These are phyloP conservation scores for Drosophila persimilis DNA, from an alignment of 1,140 invertebrate genomes.

Conservation along the genomic window DNA sequence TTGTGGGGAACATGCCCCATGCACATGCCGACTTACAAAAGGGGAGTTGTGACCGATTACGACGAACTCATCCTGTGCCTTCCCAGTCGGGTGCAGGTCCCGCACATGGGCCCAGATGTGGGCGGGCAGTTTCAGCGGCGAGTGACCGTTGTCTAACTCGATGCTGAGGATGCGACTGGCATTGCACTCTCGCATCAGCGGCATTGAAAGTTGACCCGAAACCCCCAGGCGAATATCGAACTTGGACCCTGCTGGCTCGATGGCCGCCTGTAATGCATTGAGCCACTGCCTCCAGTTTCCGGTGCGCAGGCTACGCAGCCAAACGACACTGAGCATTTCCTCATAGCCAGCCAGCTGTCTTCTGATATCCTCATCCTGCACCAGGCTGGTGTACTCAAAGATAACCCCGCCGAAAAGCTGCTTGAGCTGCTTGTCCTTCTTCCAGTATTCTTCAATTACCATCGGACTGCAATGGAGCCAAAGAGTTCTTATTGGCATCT, in stretches of 20 bases:
- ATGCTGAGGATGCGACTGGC: conserved; percentile 12
- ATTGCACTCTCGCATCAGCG: conserved; percentile 26
- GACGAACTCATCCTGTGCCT: conserved; percentile 40
- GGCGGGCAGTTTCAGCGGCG: conserved; percentile 22
- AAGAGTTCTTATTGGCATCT: neutral
- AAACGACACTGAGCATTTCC: conserved; percentile 36
- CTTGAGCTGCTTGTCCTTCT: conserved; percentile 7
- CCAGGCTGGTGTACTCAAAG: conserved; percentile 27
- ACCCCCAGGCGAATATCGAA: conserved; percentile 48
- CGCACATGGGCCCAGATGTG: conserved; percentile 54
- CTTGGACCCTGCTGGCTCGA: neutral
- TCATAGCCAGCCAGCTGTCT: conserved; percentile 3
- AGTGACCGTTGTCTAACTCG: neutral
- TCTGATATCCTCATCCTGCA: conserved; percentile 17
- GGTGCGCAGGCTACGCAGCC: conserved; percentile 32
- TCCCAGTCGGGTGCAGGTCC: neutral
- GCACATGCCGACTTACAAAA: conserved; percentile 25
- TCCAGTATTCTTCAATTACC: conserved; percentile 5
- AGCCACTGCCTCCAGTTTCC: conserved; percentile 53
- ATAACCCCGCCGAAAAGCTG: neutral
- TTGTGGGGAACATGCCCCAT: neutral
- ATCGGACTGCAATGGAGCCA: neutral
- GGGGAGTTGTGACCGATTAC: conserved; percentile 51
- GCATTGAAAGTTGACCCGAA: conserved; percentile 29
- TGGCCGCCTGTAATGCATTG: conserved; percentile 26